These are phyloP conservation scores for Pseudomyrmex sp. DNA, from an alignment of 1,140 invertebrate genomes.

Conservation along the genomic window DNA sequence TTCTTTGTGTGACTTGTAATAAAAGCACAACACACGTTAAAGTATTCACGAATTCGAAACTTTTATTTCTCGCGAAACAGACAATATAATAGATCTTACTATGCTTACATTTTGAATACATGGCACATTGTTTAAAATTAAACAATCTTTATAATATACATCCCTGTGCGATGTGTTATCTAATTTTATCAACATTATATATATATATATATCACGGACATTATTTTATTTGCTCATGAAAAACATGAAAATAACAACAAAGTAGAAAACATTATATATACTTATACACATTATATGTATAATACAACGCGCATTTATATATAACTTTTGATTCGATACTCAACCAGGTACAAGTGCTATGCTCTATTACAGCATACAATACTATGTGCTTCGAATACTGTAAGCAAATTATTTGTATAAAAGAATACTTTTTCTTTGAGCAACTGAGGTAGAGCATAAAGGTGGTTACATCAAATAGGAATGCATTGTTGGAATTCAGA, in stretches of 20 bases:
- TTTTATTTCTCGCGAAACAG: constrained; percentile 24
- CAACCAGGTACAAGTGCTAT: constrained; percentile 52
- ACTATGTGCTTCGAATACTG: constrained; percentile 28
- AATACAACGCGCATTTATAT: constrained; percentile 11
- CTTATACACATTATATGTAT: background rate
- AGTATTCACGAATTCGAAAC: background rate
- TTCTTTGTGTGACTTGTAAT: too few relatives aligned
- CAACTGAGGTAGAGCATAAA: constrained; percentile 40
- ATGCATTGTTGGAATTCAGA: constrained; percentile 34
- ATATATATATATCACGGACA: background rate
- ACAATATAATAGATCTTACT: background rate
- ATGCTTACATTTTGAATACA: background rate
- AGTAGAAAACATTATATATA: constrained; percentile 4
- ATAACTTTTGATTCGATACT: constrained; percentile 35
- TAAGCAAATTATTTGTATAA: constrained; percentile 43
- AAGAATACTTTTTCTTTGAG: constrained; percentile 26
- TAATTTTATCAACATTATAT: background rate
- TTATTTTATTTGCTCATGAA: constrained; percentile 20
- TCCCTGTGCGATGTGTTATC: background rate
- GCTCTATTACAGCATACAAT: constrained; percentile 38
- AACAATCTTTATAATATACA: background rate
- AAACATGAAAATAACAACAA: constrained; percentile 7
- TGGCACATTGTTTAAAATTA: constrained; percentile 8
- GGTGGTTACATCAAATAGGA: constrained; percentile 31
- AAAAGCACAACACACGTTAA: background rate